Conservation (phyloP, 1,140 invertebrate genomes). For the Batillaria attramentaria region DNA sequence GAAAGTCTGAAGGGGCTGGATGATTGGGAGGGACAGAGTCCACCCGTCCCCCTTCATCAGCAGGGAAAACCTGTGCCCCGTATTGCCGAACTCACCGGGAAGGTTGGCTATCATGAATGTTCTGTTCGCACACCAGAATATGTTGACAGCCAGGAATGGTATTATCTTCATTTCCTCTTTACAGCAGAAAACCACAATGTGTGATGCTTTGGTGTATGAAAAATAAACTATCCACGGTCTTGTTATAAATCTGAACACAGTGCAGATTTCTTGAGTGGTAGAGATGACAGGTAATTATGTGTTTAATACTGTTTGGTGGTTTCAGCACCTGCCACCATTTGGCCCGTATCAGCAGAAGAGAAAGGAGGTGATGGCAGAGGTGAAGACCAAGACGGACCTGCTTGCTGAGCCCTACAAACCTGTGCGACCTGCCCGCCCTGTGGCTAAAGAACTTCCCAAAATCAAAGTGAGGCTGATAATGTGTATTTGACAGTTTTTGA, state of each 20-base stretch:
- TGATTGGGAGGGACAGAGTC: constrained; percentile 94
- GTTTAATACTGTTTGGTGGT: too few species aligned
- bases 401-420: constrained; percentile 59
- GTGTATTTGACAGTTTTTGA: neutral
- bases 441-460: constrained; percentile 51
- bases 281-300: too few species aligned
- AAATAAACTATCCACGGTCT: too few species aligned
- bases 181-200: too few species aligned
- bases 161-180: too few species aligned
- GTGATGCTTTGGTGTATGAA: too few species aligned
- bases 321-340: constrained; percentile 86
- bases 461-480: constrained; percentile 52
- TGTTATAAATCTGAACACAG: too few species aligned
- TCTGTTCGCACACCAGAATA: too few species aligned
- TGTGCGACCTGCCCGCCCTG: constrained; percentile 51
- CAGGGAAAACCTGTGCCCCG: constrained; percentile 89
- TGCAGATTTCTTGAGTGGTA: too few species aligned
- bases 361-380: constrained; percentile 79
- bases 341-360: constrained; percentile 86
- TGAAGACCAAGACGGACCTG: constrained; percentile 72
- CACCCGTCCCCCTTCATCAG: constrained; percentile 89
- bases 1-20: constrained; percentile 77
- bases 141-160: too few species aligned
- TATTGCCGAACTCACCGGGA: constrained; percentile 71
- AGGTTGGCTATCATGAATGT: too few species aligned